A percentile compares a stretch with the other conserved stretches of the same genome.
phyloP scores from a whole-genome alignment of 2,113 vertebrate species.

The Hippocampus abdominalis region DNA sequence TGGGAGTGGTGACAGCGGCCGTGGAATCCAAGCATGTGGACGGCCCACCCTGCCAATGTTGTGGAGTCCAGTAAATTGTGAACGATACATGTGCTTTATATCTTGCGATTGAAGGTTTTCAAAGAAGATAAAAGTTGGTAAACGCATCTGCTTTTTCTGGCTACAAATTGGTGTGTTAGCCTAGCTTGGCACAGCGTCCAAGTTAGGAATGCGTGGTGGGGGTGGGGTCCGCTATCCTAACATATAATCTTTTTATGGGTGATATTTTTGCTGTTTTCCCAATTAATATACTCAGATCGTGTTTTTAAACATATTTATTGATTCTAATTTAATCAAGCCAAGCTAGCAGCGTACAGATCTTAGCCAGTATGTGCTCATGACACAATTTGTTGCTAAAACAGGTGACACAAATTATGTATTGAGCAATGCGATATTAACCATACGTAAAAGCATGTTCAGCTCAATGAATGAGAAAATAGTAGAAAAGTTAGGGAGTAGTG shows the following conservation, averaged over 20 bases:
- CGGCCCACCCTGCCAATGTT: constrained; percentile 26
- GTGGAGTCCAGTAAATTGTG: not conserved
- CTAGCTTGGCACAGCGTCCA: not conserved
- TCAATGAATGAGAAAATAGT: no score
- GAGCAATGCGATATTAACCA: no score
- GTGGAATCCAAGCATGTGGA: constrained; percentile 48
- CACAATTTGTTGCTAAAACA: no score
- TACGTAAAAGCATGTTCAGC: no score
- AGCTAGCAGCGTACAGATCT: no score
- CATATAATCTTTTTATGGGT: not conserved
- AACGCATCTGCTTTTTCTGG: not conserved
- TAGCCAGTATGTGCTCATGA: no score
- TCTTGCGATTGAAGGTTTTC: not conserved
- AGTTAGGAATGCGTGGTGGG: not conserved
- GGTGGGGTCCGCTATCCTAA: not conserved
- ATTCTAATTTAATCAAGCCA: no score
- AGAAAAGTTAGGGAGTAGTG: no score
- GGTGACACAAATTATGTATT: no score
- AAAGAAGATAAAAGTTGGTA: not conserved
- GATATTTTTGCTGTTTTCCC: not conserved
- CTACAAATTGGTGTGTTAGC: not conserved
- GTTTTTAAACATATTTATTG: not conserved
- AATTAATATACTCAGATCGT: not conserved
- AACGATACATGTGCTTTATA: not conserved
- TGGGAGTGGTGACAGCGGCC: constrained; percentile 55